Percentiles rank a stretch among this genome's conserved stretches.
Evolutionary conservation across 2,888 invertebrate species (phyloP).

Genomic region (Patella caerulea): DNA sequence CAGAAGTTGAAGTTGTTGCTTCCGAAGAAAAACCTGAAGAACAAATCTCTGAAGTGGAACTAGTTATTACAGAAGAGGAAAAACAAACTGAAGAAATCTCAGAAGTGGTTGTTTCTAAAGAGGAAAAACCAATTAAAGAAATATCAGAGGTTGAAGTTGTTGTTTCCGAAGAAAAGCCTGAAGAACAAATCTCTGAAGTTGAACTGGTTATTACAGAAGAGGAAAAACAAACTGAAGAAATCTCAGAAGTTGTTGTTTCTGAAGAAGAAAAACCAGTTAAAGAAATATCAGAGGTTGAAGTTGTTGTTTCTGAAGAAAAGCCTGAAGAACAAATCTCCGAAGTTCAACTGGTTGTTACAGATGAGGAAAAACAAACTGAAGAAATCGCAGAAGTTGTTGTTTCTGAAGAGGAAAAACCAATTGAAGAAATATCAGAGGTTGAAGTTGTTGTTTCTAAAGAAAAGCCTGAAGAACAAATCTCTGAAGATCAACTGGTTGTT

Average conservation of each 20-base stretch:
- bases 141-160: neutral
- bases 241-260: neutral
- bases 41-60: too few relatives aligned
- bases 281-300: conserved; percentile 14
- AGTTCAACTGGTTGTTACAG: neutral
- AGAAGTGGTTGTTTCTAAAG: neutral
- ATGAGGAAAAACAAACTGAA: conserved; percentile 19
- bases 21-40: too few relatives aligned
- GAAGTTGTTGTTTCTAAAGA: conserved; percentile 14
- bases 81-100: too few relatives aligned
- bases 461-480: conserved; percentile 4
- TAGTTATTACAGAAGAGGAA: too few relatives aligned
- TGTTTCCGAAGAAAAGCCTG: neutral
- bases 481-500: conserved; percentile 15
- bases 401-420: conserved; percentile 11
- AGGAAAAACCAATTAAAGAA: conserved; percentile 1
- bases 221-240: neutral
- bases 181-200: neutral
- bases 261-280: conserved; percentile 9
- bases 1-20: too few relatives aligned
- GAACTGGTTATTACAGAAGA: neutral
- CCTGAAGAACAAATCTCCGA: conserved; percentile 8
- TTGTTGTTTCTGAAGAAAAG: neutral
- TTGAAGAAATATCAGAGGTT: conserved; percentile 17
- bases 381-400: conserved; percentile 20